Conservation (phyloP, 2,888 invertebrate genomes). For the Leptothorax acervorum region DNA sequence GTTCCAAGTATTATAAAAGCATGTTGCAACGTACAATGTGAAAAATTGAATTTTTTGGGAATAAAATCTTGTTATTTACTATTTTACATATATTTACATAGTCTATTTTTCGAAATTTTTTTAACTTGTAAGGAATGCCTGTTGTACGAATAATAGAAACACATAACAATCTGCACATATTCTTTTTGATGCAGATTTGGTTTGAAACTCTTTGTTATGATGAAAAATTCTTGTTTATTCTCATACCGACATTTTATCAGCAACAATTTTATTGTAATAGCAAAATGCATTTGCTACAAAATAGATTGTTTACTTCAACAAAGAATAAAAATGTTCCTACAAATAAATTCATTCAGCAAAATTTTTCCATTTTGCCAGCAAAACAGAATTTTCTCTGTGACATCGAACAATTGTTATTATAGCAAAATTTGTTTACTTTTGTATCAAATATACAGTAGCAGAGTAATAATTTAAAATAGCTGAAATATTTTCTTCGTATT, state of each 20-base stretch:
- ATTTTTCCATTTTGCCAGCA: neutral
- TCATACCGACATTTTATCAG: neutral
- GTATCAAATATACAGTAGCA: neutral
- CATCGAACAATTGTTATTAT: neutral
- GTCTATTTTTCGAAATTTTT: neutral
- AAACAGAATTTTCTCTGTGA: neutral
- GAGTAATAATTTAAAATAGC: neutral
- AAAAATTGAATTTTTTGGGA: neutral
- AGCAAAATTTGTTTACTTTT: neutral
- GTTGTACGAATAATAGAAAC: neutral
- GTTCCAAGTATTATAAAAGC: neutral
- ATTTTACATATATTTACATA: neutral
- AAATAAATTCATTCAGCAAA: neutral
- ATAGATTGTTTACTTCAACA: neutral
- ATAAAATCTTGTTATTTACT: neutral
- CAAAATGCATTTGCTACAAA: neutral
- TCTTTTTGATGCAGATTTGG: neutral
- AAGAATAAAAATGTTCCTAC: neutral
- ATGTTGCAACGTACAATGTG: neutral
- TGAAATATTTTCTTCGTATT: neutral
- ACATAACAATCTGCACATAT: neutral
- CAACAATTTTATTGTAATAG: neutral
- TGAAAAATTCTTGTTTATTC: too few relatives aligned
- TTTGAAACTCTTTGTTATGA: neutral
- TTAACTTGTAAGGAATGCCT: neutral